Evolutionary conservation across 2,888 invertebrate genomes (phyloP).

Genomic region (Phytoseiulus persimilis): DNA sequence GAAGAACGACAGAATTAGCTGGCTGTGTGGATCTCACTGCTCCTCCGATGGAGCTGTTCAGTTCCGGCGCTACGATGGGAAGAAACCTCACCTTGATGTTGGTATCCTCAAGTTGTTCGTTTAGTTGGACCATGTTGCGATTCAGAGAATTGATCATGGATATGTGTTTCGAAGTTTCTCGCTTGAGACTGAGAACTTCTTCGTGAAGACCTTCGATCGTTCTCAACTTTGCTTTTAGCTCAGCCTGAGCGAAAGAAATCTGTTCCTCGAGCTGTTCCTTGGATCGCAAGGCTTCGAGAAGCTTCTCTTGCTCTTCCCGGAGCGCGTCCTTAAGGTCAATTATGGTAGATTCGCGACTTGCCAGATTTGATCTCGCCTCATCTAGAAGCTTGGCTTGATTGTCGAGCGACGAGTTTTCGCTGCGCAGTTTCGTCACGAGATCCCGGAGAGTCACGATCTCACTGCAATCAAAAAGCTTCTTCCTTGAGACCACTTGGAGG

Average conservation of each 20-base stretch:
- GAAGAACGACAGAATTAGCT: neutral
- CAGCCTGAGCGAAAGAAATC: conserved; percentile 18
- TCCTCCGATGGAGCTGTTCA: neutral
- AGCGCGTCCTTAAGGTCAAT: conserved; percentile 26
- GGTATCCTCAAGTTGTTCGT: conserved; percentile 22
- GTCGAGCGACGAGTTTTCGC: conserved; percentile 9
- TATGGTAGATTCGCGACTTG: neutral
- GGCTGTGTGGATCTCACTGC: neutral
- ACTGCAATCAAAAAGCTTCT: neutral
- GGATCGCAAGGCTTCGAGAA: neutral
- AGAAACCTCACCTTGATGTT: neutral
- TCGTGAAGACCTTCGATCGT: conserved; percentile 20
- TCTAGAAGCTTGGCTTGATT: neutral
- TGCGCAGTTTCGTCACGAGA: conserved; percentile 8
- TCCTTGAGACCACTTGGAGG: neutral
- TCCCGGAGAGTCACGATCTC: conserved; percentile 24
- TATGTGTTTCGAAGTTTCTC: conserved; percentile 27
- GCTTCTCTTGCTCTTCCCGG: neutral
- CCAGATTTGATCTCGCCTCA: neutral
- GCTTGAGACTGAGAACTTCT: conserved; percentile 11
- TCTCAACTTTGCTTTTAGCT: conserved; percentile 17
- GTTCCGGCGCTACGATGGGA: neutral
- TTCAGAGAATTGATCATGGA: conserved; percentile 18
- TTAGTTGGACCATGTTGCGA: conserved; percentile 23
- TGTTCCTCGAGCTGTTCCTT: conserved; percentile 24